Conservation (phyloP, 2,797 vertebrate genomes). For the Sebastes itinus region DNA sequence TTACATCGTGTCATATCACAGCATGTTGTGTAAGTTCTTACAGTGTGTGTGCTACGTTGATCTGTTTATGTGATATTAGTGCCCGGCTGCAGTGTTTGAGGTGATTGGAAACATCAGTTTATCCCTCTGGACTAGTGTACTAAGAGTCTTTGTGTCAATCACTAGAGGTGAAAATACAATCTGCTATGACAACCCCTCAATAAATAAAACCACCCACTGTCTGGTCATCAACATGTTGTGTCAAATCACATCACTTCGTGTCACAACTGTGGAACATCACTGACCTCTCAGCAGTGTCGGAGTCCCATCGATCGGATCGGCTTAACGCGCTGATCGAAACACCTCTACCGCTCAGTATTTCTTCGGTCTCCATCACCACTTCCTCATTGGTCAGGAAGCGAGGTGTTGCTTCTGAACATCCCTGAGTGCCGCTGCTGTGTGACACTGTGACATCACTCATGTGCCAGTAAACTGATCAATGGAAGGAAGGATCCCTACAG, state of each 20-base stretch:
- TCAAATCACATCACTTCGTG: background rate
- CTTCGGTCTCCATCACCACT: background rate
- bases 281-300: constrained; percentile 34
- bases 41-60: no score
- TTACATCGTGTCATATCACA: background rate
- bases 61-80: background rate
- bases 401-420: background rate
- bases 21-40: background rate
- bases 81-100: background rate
- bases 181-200: background rate
- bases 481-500: constrained; percentile 72
- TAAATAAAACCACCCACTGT: background rate
- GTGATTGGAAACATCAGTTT: background rate
- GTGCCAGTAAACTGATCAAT: constrained; percentile 74
- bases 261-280: background rate
- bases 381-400: constrained; percentile 10
- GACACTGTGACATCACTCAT: constrained; percentile 46
- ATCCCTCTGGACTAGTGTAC: background rate
- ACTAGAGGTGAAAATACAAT: background rate
- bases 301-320: constrained; percentile 1
- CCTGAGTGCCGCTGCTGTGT: background rate
- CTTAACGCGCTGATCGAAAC: background rate
- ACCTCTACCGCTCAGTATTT: background rate
- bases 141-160: background rate
- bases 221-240: background rate